phyloP scores from a whole-genome alignment of 2,888 invertebrate species.

The Drosophila helvetica region DNA sequence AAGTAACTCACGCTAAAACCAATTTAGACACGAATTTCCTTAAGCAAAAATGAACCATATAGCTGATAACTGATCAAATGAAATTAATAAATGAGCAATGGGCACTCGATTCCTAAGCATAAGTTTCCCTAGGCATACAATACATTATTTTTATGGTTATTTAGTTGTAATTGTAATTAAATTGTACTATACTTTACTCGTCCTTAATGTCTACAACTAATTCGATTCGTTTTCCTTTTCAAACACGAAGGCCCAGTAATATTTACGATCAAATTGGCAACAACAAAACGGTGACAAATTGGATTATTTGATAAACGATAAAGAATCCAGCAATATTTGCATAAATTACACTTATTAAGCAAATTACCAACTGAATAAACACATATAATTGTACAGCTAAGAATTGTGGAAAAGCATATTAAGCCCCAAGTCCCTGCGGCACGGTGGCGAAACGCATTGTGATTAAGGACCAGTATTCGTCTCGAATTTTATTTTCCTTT shows the following conservation, averaged over 20 bases:
- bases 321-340: slow-evolving; percentile 72
- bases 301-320: slow-evolving; percentile 45
- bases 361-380: slow-evolving; percentile 62
- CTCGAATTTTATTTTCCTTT: too few relatives aligned
- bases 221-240: slow-evolving; percentile 54
- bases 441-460: too few relatives aligned
- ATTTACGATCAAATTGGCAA: slow-evolving; percentile 24
- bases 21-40: slow-evolving; percentile 47
- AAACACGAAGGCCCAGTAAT: slow-evolving; percentile 54
- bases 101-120: slow-evolving; percentile 58
- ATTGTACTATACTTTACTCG: slow-evolving; percentile 61
- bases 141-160: slow-evolving; percentile 66
- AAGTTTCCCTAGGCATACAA: slow-evolving; percentile 55
- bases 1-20: slow-evolving; percentile 33
- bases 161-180: slow-evolving; percentile 73
- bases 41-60: not conserved
- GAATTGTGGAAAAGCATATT: too few relatives aligned
- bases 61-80: slow-evolving; percentile 21
- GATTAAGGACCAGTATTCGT: too few relatives aligned
- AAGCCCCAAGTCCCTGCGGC: too few relatives aligned
- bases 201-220: slow-evolving; percentile 43
- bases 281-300: slow-evolving; percentile 18
- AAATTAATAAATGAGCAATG: slow-evolving; percentile 51
- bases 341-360: slow-evolving; percentile 57
- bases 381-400: too few relatives aligned